Base-by-base conservation (phyloP, 2,888 invertebrate species). In the Drosophila paracracens region DNA sequence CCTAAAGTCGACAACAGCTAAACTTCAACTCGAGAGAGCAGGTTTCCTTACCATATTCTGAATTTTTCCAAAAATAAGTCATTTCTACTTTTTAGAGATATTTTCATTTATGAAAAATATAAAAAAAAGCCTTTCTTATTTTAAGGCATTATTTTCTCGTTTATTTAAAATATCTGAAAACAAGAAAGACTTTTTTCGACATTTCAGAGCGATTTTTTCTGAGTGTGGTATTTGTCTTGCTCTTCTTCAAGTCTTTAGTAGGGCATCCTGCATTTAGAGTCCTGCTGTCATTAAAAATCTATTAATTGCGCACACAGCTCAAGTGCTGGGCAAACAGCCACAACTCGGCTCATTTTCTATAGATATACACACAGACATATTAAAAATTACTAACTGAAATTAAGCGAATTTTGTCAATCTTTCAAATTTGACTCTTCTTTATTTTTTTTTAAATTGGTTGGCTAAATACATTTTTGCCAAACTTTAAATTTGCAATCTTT, bases 301-400 rank as follows among this genome's bases (percentile, higher is more conserved):
- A 91, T 90, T 90, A 91, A 90, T 91, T 91, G 82, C 83, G 81
- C 90, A 87, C 75, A 89, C 88, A 85, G 71, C 74, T 74, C 68
- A 57, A 79, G 88, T 58, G 75, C 79, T 74, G 58, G 40, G 43
- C 66, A 87, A 87, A 89, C 65, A 87, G 57, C 62, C 43, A n/a
- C 33, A 53, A 40, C 21, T 50, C 38, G 21, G 43, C 21, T 36
- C 43, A 18, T 8, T 8, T 27, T 38, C 11, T 8, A 16, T 40
- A 18, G 13, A 35, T 2, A 48, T 4, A 48, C n/a, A 18, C 21
- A 48, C 10, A 29, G 5, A 43, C 8, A 53, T 25, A 53, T 29
- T 5, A n/a, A 33, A 31, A 10, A 13, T 25, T 27, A n/a, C 6
- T 4, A 25, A 7, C 50, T 33, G 25, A 8, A 11, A 18, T 33